Percentiles rank a stretch among this genome's conserved stretches.
Evolutionary conservation across 2,113 vertebrate species (phyloP).

Genomic region (Progne subis): DNA sequence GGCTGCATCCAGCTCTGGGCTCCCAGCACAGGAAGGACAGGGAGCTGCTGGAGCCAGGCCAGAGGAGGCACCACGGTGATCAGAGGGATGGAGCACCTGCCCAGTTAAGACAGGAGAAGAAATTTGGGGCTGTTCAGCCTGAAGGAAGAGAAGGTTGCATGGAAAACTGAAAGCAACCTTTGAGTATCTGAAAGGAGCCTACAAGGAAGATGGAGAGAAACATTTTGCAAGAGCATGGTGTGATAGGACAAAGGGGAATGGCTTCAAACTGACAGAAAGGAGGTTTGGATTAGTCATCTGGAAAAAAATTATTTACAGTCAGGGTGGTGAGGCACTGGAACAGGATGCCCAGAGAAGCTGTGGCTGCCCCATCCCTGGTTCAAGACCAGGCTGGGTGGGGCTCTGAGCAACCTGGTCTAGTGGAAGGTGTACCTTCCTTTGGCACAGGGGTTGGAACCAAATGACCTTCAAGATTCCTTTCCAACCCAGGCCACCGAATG

Average conservation of each 20-base stretch:
- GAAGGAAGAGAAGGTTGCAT: not conserved
- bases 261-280: not conserved
- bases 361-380: not conserved
- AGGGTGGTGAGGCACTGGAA: not conserved
- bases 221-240: not conserved
- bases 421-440: not conserved
- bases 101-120: not conserved
- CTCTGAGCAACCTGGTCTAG: rapidly evolving
- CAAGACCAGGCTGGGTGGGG: no score
- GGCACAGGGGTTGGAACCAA: not conserved
- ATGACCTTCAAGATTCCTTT: not conserved
- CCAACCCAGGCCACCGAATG: not conserved
- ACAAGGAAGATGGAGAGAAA: not conserved
- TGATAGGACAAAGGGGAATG: not conserved
- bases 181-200: not conserved
- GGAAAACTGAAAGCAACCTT: not conserved
- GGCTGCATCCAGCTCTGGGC: not conserved
- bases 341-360: not conserved
- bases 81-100: not conserved
- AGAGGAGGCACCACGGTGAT: not conserved
- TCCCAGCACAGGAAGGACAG: not conserved
- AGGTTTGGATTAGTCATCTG: not conserved
- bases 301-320: not conserved
- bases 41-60: not conserved
- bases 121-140: not conserved